phyloP scores from a whole-genome alignment of 2,888 invertebrate genomes.

The Aphodius sticticus region DNA sequence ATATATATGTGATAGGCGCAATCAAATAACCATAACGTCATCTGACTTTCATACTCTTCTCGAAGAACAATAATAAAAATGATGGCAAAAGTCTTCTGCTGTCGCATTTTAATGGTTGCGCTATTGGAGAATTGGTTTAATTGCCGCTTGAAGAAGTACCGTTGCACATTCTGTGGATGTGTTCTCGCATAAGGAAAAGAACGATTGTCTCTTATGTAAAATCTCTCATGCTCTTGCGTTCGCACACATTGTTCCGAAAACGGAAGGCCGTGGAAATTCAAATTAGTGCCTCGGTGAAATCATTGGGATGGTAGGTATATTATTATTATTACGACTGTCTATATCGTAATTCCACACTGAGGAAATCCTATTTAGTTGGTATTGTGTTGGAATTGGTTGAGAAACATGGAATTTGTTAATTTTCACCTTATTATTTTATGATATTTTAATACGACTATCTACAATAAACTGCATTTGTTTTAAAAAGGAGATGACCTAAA shows the following conservation, averaged over 20 bases:
- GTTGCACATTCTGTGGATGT: not conserved
- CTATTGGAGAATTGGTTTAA: not conserved
- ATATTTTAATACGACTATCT: too few species aligned
- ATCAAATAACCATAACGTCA: not conserved
- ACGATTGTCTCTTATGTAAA: not conserved
- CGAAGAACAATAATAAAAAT: not conserved
- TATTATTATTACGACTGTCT: not conserved
- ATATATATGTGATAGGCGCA: not conserved
- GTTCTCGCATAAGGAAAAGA: not conserved
- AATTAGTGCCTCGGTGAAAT: not conserved
- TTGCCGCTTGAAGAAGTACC: not conserved
- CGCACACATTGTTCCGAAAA: not conserved
- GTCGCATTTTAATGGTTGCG: not conserved
- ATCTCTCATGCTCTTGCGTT: not conserved
- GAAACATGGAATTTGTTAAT: too few species aligned
- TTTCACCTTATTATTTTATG: too few species aligned
- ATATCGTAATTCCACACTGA: not conserved
- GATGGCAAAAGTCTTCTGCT: not conserved
- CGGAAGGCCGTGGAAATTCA: constrained; percentile 4
- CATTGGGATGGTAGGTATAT: not conserved
- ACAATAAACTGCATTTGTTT: too few species aligned
- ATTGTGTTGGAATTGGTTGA: not conserved
- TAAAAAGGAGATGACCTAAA: too few species aligned
- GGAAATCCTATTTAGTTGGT: not conserved
- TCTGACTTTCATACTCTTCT: not conserved